Evolutionary conservation across 2,888 invertebrate genomes (phyloP).

Genomic region (Carterocephalus palaemon): DNA sequence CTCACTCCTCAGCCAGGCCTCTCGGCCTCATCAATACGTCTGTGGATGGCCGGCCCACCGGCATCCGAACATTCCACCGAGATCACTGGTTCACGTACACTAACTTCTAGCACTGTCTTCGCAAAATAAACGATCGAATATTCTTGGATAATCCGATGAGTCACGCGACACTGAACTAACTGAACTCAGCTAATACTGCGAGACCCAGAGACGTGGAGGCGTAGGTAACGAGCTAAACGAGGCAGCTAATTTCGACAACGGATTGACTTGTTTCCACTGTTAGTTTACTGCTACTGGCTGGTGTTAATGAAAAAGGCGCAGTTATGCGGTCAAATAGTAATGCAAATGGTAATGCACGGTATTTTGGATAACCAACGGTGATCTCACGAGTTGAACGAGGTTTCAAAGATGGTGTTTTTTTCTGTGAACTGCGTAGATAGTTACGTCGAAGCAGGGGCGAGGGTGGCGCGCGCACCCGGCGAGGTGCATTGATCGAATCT

Average conservation of each 20-base stretch:
- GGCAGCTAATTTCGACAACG: constrained; percentile 25
- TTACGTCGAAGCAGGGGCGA: constrained; percentile 43
- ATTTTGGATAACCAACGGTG: constrained; percentile 57
- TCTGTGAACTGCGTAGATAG: constrained; percentile 70
- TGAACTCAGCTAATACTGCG: constrained; percentile 46
- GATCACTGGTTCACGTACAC: constrained; percentile 47
- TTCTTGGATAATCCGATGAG: constrained; percentile 67
- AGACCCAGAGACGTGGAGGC: constrained; percentile 41
- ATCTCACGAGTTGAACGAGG: constrained; percentile 44
- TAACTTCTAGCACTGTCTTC: constrained; percentile 46
- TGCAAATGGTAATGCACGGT: constrained; percentile 36
- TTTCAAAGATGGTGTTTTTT: constrained; percentile 60
- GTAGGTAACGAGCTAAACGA: constrained; percentile 65
- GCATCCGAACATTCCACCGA: constrained; percentile 64
- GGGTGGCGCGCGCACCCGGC: constrained; percentile 69
- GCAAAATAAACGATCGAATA: constrained; percentile 49
- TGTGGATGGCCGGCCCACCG: constrained; percentile 66
- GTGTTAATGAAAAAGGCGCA: constrained; percentile 35
- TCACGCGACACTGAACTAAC: constrained; percentile 61
- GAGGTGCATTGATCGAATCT: constrained; percentile 72
- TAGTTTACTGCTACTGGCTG: constrained; percentile 40
- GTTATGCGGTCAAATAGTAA: constrained; percentile 22
- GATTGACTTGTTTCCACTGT: constrained; percentile 39
- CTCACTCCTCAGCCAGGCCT: constrained; percentile 55
- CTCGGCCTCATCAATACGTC: constrained; percentile 67